Conservation (phyloP, 2,113 vertebrate species). For the Aramus guarauna region DNA sequence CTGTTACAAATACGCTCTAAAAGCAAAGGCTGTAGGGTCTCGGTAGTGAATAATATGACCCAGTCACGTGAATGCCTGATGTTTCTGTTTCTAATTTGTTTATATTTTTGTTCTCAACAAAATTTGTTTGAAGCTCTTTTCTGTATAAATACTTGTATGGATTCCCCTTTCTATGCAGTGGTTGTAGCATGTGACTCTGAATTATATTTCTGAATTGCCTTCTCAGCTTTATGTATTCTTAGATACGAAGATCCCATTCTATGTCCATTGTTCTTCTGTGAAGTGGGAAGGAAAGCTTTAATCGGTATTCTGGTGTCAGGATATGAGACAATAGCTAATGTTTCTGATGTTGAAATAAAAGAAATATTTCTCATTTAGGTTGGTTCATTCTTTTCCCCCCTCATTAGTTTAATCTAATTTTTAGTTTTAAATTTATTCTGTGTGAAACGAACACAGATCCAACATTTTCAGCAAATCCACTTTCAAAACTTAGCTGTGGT, state of each 20-base stretch:
- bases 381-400: neutral
- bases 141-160: neutral
- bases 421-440: neutral
- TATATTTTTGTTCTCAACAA: neutral
- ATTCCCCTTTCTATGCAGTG: neutral
- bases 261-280: neutral
- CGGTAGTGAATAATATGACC: neutral
- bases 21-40: neutral
- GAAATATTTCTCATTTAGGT: neutral
- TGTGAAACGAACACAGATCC: neutral
- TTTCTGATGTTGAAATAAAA: neutral
- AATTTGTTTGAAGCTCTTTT: neutral
- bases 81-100: conserved; percentile 34
- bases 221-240: neutral
- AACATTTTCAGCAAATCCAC: neutral
- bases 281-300: neutral
- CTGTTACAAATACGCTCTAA: neutral
- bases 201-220: neutral
- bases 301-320: neutral
- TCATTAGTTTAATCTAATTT: neutral
- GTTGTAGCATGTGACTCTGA: neutral
- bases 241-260: neutral
- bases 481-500: neutral
- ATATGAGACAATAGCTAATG: neutral
- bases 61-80: neutral